Percentiles rank a stretch among this genome's conserved stretches.
Evolutionary conservation across 2,113 vertebrate genomes (phyloP).

Genomic region (Nansenia antarctica): DNA sequence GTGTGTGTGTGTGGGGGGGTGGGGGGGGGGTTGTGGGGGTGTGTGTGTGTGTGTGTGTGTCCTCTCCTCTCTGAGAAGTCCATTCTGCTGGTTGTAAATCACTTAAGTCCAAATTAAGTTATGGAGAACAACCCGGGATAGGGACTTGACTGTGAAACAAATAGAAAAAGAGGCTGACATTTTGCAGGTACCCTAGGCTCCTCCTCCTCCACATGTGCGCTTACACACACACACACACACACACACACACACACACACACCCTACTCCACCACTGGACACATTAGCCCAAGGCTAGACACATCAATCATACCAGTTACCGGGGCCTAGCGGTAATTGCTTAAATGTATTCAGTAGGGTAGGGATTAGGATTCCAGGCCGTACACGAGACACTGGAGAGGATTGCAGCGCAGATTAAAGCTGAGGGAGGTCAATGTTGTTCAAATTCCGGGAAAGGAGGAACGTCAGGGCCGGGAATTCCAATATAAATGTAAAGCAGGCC

Average conservation of each 20-base stretch:
- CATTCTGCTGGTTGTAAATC: neutral
- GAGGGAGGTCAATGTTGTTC: slow-evolving; percentile 8
- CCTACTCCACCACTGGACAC: too few relatives aligned
- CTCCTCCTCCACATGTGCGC: too few relatives aligned
- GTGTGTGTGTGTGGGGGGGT: too few relatives aligned
- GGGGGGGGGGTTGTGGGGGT: too few relatives aligned
- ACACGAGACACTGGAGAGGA: neutral
- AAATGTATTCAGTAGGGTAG: neutral
- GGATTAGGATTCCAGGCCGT: neutral
- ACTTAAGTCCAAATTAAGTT: slow-evolving; percentile 4
- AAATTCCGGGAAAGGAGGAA: neutral
- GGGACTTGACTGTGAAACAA: slow-evolving; percentile 1
- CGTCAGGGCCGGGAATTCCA: slow-evolving; percentile 10
- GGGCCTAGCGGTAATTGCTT: neutral
- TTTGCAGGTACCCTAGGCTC: too few relatives aligned
- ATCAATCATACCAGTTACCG: slow-evolving; percentile 20
- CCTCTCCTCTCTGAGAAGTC: neutral
- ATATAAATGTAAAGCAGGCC: slow-evolving; percentile 29
- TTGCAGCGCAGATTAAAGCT: slow-evolving; percentile 12
- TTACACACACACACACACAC: too few relatives aligned
- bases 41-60: too few relatives aligned
- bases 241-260: too few relatives aligned
- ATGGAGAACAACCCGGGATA: neutral
- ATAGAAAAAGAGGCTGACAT: slow-evolving; percentile 1
- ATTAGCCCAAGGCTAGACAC: neutral